Evolutionary conservation across 2,113 vertebrate genomes (phyloP).

Genomic region (Nanorana parkeri): DNA sequence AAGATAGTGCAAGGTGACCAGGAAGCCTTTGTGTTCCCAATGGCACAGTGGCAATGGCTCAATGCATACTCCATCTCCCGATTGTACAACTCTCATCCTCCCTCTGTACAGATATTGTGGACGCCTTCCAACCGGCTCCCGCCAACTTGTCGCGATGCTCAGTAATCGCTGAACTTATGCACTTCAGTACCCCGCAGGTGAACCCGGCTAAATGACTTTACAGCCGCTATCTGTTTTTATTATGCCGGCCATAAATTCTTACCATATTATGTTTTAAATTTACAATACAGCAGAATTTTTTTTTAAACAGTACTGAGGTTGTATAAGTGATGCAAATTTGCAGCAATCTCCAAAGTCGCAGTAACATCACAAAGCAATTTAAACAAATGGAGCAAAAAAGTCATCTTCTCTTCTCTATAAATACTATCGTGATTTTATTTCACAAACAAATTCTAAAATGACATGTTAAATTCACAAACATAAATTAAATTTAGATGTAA

Average conservation of each 20-base stretch:
- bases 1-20: too few species aligned
- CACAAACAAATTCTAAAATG: too few species aligned
- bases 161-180: constrained; percentile 40
- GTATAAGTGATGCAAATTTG: constrained; percentile 15
- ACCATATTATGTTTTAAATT: constrained; percentile 28
- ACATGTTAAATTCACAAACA: too few species aligned
- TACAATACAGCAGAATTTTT: constrained; percentile 4
- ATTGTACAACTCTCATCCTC: neutral
- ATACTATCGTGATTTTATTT: too few species aligned
- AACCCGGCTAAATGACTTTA: constrained; percentile 52
- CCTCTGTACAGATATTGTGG: neutral
- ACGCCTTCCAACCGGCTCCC: neutral
- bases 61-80: neutral
- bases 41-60: too few species aligned
- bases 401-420: too few species aligned
- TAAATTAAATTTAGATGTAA: too few species aligned
- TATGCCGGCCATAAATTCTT: constrained; percentile 48
- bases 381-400: too few species aligned
- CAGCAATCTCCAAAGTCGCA: neutral
- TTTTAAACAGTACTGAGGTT: neutral
- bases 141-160: neutral
- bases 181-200: constrained; percentile 33
- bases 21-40: too few species aligned
- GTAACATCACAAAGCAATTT: too few species aligned
- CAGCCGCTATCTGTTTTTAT: constrained; percentile 24